These are phyloP conservation scores for Chelmon rostratus DNA, from an alignment of 2,797 vertebrate species.

Conservation along the genomic window DNA sequence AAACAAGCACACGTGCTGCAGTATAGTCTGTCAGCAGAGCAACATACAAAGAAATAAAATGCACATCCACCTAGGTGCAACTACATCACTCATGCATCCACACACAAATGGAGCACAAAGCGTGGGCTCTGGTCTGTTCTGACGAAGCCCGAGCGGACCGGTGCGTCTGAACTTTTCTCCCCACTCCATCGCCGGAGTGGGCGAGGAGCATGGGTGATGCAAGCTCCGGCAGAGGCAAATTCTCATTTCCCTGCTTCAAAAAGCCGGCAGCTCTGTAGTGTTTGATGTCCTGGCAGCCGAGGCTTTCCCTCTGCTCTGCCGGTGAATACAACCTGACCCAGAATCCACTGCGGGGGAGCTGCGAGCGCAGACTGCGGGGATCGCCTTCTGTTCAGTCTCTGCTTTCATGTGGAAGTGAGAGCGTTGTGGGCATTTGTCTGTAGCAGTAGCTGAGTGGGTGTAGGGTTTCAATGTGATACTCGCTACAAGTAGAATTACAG, in stretches of 20 bases:
- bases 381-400: slow-evolving; percentile 71
- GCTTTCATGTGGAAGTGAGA: slow-evolving; percentile 65
- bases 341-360: slow-evolving; percentile 69
- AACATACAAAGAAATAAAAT: slow-evolving; percentile 24
- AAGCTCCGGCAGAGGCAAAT: slow-evolving; percentile 61
- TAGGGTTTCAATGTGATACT: slow-evolving; percentile 31
- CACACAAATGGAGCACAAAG: slow-evolving; percentile 51
- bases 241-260: slow-evolving; percentile 72
- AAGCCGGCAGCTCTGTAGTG: slow-evolving; percentile 50
- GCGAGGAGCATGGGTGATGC: slow-evolving; percentile 63
- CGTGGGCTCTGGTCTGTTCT: slow-evolving; percentile 62
- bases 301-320: slow-evolving; percentile 61
- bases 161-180: slow-evolving; percentile 65
- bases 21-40: slow-evolving; percentile 31
- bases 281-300: slow-evolving; percentile 60
- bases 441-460: slow-evolving; percentile 46
- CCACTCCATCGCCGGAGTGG: slow-evolving; percentile 65
- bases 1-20: slow-evolving; percentile 24
- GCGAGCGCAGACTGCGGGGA: slow-evolving; percentile 60
- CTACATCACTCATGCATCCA: slow-evolving; percentile 21
- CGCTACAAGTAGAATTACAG: slow-evolving; percentile 37
- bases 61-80: slow-evolving; percentile 7
- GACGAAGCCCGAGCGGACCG: slow-evolving; percentile 52
- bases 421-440: slow-evolving; percentile 55
- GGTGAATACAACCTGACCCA: slow-evolving; percentile 69